A percentile compares a stretch with the other conserved stretches of the same genome.
Evolutionary conservation across 2,113 vertebrate species (phyloP).

Genomic region (Phrynosoma platyrhinos): DNA sequence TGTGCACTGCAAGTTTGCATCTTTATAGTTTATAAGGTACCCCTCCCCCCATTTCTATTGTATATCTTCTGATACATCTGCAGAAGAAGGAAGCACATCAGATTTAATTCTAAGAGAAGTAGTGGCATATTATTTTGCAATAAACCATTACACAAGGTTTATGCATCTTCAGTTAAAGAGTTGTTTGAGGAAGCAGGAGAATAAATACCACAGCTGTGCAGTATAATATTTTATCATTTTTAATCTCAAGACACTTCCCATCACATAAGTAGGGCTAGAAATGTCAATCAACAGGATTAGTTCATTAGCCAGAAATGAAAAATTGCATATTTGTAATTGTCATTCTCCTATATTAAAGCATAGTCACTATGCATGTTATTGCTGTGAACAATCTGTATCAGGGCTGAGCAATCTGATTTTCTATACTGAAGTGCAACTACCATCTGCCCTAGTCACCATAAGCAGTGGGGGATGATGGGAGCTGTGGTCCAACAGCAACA

Average conservation of each 20-base stretch:
- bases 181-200: slow-evolving; percentile 35
- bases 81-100: slow-evolving; percentile 46
- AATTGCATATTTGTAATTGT: neutral
- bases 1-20: slow-evolving; percentile 33
- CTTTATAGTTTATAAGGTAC: slow-evolving; percentile 35
- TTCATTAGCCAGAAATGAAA: neutral
- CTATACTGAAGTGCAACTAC: neutral
- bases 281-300: neutral
- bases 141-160: slow-evolving; percentile 47
- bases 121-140: slow-evolving; percentile 61
- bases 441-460: neutral
- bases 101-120: slow-evolving; percentile 39
- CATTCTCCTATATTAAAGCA: neutral
- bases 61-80: slow-evolving; percentile 48
- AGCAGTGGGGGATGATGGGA: neutral
- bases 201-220: slow-evolving; percentile 47
- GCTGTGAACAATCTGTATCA: neutral
- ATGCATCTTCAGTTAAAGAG: slow-evolving; percentile 56
- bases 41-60: slow-evolving; percentile 48
- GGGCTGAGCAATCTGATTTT: neutral
- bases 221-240: slow-evolving; percentile 7
- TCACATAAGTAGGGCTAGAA: neutral
- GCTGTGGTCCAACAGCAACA: neutral
- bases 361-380: neutral
- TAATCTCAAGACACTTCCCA: neutral